Percentiles rank a stretch among this genome's conserved stretches.
Conservation (phyloP, 2,888 invertebrate species). For the Campoletis raptor region DNA sequence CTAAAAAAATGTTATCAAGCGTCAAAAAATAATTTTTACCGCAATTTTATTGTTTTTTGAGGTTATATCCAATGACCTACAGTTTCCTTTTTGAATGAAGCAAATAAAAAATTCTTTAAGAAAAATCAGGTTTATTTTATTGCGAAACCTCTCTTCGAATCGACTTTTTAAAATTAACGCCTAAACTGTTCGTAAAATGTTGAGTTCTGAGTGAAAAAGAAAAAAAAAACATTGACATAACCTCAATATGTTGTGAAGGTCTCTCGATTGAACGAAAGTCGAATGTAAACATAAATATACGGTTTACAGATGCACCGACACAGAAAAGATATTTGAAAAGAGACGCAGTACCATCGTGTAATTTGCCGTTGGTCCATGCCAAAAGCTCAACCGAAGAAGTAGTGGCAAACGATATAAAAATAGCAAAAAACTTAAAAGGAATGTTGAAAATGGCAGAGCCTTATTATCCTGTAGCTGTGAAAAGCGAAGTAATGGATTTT, state of each 20-base stretch:
- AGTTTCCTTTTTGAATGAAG: neutral
- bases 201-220: neutral
- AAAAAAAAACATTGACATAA: no score
- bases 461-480: neutral
- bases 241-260: neutral
- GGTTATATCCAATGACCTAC: neutral
- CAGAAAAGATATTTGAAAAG: slow-evolving; percentile 18
- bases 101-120: neutral
- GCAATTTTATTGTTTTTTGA: neutral
- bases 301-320: slow-evolving; percentile 19
- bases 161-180: no score
- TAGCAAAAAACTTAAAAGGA: neutral
- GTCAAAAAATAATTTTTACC: neutral
- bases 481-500: neutral
- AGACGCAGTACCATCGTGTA: slow-evolving; percentile 32
- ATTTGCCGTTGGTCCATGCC: neutral
- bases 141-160: neutral
- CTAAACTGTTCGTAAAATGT: no score
- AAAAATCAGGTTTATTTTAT: neutral
- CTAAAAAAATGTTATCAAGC: neutral
- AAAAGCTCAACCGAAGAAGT: no score
- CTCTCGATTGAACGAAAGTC: neutral
- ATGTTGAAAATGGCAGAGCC: neutral
- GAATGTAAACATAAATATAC: neutral
- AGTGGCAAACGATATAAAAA: neutral